Evolutionary conservation across 2,888 invertebrate species (phyloP), one percentile per base, ranked within the genome.

Genomic region (Tuta absoluta): DNA sequence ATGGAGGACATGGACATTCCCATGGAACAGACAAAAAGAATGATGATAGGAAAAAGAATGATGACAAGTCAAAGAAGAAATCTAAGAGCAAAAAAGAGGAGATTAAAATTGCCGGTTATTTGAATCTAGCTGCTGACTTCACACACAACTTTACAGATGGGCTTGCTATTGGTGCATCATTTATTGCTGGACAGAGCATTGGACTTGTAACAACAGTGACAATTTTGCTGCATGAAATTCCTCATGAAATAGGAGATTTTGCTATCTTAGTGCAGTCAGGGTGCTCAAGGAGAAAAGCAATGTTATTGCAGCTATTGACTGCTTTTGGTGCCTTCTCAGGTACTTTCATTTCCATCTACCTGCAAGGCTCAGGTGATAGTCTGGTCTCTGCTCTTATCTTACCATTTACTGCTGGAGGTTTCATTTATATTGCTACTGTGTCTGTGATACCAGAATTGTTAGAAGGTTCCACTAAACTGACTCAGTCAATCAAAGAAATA

Each of bases 91-190:
- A 85, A 67, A 90, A 92, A 68, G 77, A 89, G 65, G 89, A 90
- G 63, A 92, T 90, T 57, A 91, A 92, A 74, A 86, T 89, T 64
- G 81, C 90, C 65, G 98, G 98, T 1, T 99, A 99, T 84, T 92
- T 99, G 68, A 99, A 99, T 89, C 91, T 99, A 71, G 99, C 97
- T 62, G 99, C 99, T 41, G 99, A 99, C 86, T 99, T 99, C 85
- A 95, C 98, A 14, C 99, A 99, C 85, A 99, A 99, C 89, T 99
- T 99, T 80, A 99, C 99, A 12, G 99, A 99, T 93, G 99, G 99
- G 23, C 91, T 99, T 67, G 99, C 99, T 23, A 99, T 99, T 81
- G 99, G 99, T 61, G 99, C 99, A 0, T 99, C 99, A 0, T 99
- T 96, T 84, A 93, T 99, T 76, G 98, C 98, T 66, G 98, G 99